phyloP scores from a whole-genome alignment of 2,888 invertebrate species.

The Luperina nickerlii region DNA sequence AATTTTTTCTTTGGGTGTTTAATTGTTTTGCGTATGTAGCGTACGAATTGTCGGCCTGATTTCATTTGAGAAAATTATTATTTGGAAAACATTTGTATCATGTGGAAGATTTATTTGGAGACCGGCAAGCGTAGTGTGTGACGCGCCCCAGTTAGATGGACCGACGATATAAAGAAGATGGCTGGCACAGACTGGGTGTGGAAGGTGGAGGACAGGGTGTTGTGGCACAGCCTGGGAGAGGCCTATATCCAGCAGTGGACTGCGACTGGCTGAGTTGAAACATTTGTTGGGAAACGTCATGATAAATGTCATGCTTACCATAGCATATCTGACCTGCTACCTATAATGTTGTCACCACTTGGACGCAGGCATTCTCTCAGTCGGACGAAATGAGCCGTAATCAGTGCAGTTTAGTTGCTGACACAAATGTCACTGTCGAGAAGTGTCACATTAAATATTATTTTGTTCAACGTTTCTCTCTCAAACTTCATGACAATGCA shows the following conservation, averaged over 20 bases:
- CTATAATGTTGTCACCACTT: too few relatives aligned
- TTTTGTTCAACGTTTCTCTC: not conserved
- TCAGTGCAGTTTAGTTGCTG: too few relatives aligned
- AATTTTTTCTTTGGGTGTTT: conserved; percentile 1
- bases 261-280: too few relatives aligned
- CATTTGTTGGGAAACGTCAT: too few relatives aligned
- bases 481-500: not conserved
- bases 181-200: not conserved
- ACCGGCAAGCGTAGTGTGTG: not conserved
- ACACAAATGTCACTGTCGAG: not conserved
- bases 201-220: not conserved
- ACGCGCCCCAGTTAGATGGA: not conserved
- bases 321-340: too few relatives aligned
- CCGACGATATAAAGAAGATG: not conserved
- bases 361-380: too few relatives aligned
- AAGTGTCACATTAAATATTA: not conserved
- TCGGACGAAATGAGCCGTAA: too few relatives aligned
- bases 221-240: too few relatives aligned
- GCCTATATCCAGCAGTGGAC: not conserved
- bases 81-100: not conserved
- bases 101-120: not conserved
- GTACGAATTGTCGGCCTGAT: not conserved
- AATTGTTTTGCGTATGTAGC: not conserved
- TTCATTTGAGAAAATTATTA: not conserved
- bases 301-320: too few relatives aligned